Evolutionary conservation across 2,888 invertebrate species (phyloP).

Genomic region (Limnephilus marmoratus): DNA sequence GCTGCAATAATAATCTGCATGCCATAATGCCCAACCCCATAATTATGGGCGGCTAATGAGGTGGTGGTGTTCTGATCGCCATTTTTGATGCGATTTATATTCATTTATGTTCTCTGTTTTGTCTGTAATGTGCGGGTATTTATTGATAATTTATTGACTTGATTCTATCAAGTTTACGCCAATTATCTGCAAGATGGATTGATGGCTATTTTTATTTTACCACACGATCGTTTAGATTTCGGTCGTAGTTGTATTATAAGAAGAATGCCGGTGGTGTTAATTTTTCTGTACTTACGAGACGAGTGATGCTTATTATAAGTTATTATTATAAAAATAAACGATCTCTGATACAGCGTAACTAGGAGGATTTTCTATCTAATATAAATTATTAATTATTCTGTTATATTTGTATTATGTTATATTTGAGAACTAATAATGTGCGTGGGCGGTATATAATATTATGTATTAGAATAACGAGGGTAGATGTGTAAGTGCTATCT

Average conservation of each 20-base stretch:
- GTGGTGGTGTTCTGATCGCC: conserved; percentile 23
- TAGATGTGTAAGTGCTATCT: too few relatives aligned
- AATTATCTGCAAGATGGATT: background rate
- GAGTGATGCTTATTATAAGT: too few relatives aligned
- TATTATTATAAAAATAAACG: too few relatives aligned
- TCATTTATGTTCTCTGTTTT: conserved; percentile 19
- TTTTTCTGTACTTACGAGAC: too few relatives aligned
- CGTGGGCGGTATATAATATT: too few relatives aligned
- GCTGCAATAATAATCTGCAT: background rate
- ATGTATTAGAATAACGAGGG: too few relatives aligned
- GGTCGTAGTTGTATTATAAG: background rate
- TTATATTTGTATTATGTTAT: too few relatives aligned
- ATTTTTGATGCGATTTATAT: conserved; percentile 34
- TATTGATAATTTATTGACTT: conserved; percentile 31
- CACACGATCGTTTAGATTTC: background rate
- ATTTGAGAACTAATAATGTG: too few relatives aligned
- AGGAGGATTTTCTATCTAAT: too few relatives aligned
- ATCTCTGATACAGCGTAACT: too few relatives aligned
- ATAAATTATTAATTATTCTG: too few relatives aligned
- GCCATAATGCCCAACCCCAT: conserved; percentile 2
- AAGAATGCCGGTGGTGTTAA: too few relatives aligned
- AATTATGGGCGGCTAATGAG: conserved; percentile 28
- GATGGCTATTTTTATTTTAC: background rate
- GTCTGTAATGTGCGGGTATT: background rate
- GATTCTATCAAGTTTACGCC: background rate